A percentile compares a stretch with the other conserved stretches of the same genome.
Evolutionary conservation across 2,888 invertebrate species (phyloP).

Genomic region (Portevinia maculata): DNA sequence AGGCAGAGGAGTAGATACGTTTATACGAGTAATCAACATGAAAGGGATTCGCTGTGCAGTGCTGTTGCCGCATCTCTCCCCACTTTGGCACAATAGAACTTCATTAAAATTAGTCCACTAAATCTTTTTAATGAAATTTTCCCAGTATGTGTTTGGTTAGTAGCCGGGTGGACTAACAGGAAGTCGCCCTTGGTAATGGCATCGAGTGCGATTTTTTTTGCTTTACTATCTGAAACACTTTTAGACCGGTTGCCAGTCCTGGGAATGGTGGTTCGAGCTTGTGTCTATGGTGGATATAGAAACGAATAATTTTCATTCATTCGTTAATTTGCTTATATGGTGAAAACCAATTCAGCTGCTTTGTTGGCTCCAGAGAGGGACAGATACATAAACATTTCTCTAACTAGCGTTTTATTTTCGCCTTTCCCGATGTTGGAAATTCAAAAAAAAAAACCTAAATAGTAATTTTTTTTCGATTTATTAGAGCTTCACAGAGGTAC

Average conservation of each 20-base stretch:
- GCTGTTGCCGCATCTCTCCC: not conserved
- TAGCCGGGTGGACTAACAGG: not conserved
- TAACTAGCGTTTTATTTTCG: too few relatives aligned
- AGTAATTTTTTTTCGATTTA: too few relatives aligned
- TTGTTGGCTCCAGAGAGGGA: too few relatives aligned
- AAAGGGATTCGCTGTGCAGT: constrained; percentile 39
- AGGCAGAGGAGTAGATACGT: constrained; percentile 38
- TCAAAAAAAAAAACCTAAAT: too few relatives aligned
- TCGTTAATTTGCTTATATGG: too few relatives aligned
- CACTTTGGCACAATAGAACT: constrained; percentile 11
- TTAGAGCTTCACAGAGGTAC: too few relatives aligned
- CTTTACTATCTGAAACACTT: constrained; percentile 1
- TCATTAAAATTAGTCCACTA: constrained; percentile 70
- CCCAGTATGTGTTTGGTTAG: constrained; percentile 44
- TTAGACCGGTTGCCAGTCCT: not conserved
- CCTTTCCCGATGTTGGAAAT: too few relatives aligned
- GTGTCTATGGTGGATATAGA: not conserved
- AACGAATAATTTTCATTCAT: not conserved
- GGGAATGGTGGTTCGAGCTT: constrained; percentile 15
- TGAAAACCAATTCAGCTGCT: too few relatives aligned
- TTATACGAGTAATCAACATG: constrained; percentile 59
- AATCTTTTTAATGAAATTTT: constrained; percentile 71
- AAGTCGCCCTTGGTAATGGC: constrained; percentile 17
- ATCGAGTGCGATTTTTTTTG: not conserved
- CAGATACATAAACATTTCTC: too few relatives aligned